phyloP scores from a whole-genome alignment of 2,888 invertebrate genomes.

The Altica lythri region DNA sequence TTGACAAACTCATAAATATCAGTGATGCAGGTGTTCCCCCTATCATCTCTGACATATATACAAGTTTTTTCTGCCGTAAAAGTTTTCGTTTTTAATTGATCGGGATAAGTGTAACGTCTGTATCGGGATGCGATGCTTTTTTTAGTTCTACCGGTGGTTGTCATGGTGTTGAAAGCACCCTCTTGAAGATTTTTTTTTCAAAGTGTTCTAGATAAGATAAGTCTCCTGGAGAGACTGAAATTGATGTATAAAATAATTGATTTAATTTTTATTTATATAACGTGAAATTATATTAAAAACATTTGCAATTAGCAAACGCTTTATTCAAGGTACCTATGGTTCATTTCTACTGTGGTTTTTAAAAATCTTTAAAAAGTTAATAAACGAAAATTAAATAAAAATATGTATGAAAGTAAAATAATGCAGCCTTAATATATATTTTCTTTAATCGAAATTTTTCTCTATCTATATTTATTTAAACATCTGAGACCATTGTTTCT shows the following conservation, averaged over 20 bases:
- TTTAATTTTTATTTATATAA: too few relatives aligned
- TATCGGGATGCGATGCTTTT: slow-evolving; percentile 26
- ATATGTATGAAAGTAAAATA: too few relatives aligned
- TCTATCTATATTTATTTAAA: too few relatives aligned
- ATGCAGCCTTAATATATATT: too few relatives aligned
- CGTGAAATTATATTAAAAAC: too few relatives aligned
- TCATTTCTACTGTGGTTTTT: too few relatives aligned
- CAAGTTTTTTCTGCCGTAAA: slow-evolving; percentile 25
- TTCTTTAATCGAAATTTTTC: too few relatives aligned
- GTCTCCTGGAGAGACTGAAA: slow-evolving; percentile 39
- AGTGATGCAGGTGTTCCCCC: slow-evolving; percentile 27
- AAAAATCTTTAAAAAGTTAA: too few relatives aligned
- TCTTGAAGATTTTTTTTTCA: slow-evolving; percentile 38
- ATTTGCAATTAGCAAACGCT: too few relatives aligned
- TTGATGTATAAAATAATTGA: neutral
- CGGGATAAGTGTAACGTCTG: slow-evolving; percentile 21
- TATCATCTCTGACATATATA: slow-evolving; percentile 27
- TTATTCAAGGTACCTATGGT: neutral
- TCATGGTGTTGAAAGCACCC: slow-evolving; percentile 40
- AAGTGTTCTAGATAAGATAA: slow-evolving; percentile 40
- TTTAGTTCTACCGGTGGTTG: slow-evolving; percentile 33
- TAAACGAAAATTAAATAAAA: too few relatives aligned
- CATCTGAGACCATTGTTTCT: too few relatives aligned
- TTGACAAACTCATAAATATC: slow-evolving; percentile 22
- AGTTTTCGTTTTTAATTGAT: slow-evolving; percentile 28